Evolutionary conservation across 2,888 invertebrate species (phyloP).

Genomic region (Melanostoma mellinum): DNA sequence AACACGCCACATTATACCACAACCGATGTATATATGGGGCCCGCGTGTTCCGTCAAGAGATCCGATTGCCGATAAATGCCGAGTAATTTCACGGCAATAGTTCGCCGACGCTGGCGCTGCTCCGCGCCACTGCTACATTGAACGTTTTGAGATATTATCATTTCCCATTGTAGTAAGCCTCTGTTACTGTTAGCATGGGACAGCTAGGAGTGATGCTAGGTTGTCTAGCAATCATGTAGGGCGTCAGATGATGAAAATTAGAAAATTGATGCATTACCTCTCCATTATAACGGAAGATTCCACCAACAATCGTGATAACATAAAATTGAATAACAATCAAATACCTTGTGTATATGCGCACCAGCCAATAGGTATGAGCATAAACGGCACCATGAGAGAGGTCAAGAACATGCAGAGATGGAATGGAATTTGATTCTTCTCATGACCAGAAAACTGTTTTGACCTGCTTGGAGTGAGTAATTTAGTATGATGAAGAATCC

Average conservation of each 20-base stretch:
- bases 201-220: constrained; percentile 37
- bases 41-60: constrained; percentile 61
- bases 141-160: constrained; percentile 44
- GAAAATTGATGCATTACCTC: constrained; percentile 65
- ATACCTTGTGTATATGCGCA: background rate
- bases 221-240: constrained; percentile 69
- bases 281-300: constrained; percentile 66
- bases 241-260: constrained; percentile 65
- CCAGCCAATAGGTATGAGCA: constrained; percentile 12
- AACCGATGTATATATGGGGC: constrained; percentile 39
- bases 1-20: constrained; percentile 43
- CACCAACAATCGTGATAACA: constrained; percentile 57
- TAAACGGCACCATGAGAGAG: constrained; percentile 24
- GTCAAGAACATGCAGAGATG: constrained; percentile 37
- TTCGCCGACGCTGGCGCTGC: background rate
- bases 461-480: constrained; percentile 33
- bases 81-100: constrained; percentile 62
- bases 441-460: constrained; percentile 9
- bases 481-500: constrained; percentile 28
- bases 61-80: constrained; percentile 67
- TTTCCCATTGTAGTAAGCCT: constrained; percentile 50
- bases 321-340: constrained; percentile 66
- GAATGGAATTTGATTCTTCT: constrained; percentile 30
- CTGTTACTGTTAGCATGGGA: constrained; percentile 18
- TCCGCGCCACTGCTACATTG: background rate